Evolutionary conservation across 2,888 invertebrate species (phyloP), one percentile per base, ranked within the genome.

Genomic region (Orthosia incerta): DNA sequence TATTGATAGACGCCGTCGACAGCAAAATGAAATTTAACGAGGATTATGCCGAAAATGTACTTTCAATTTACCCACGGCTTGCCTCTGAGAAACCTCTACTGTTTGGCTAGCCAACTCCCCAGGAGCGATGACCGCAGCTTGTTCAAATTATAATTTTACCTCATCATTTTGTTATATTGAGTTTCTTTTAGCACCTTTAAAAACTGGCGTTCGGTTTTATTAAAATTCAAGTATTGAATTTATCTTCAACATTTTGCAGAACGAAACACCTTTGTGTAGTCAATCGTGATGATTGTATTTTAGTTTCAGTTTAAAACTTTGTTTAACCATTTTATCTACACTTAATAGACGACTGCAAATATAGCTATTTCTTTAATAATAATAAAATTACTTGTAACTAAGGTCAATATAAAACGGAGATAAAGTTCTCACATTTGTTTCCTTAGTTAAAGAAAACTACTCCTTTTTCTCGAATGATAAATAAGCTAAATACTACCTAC

Each of bases 31-130:
- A 75, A 79, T 79, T 86, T 76, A 71, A 26, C 20, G 51, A 45
- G 64, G 79, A 81, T 86, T 80, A 76, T 62, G 66, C 51, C 68
- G 72, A 79, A 80, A 81, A 76, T 79, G 31, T 76, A 67, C 71
- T 82, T 83, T 80, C 56, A 75, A 79, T 79, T 84, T 78, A 69
- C 65, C 39, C 26, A 71, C 55, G 53, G 73, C 71, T 74, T 81
- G 78, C 76, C 80, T 72, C 62, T 39, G 60, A 78, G n/a, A 64
- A 71, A 64, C 48, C 48, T 62, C 59, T 82, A 57, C 5, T 79
- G 46, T 80, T 75, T 65, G 64, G 23, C 53, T 20, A 60, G n/a
- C 45, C 56, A 60, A 20, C 45, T 45, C 15, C 45, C 15, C 9
- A 39, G 60, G 84, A 69, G 72, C 82, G 59, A 74, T 73, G 82